phyloP scores from a whole-genome alignment of 2,113 vertebrate species.

The Cacatua alba region DNA sequence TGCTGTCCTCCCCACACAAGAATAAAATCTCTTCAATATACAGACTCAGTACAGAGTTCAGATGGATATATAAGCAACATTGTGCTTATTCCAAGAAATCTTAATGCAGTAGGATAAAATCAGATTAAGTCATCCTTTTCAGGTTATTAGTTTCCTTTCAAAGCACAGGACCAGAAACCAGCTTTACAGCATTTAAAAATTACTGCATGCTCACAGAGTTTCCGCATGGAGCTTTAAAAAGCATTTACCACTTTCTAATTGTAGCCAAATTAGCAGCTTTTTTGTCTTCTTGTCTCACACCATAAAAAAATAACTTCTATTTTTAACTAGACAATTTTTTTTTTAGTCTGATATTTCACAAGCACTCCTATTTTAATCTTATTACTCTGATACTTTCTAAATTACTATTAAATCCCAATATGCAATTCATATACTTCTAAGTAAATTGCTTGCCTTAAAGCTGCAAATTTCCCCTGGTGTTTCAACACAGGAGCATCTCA shows the following conservation, averaged over 20 bases:
- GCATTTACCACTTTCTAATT: not conserved
- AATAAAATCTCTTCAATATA: not conserved
- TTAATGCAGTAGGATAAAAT: not conserved
- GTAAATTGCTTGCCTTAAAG: constrained; percentile 69
- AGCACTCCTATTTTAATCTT: not conserved
- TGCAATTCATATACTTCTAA: constrained; percentile 54
- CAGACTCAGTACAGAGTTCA: not conserved
- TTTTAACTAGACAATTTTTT: constrained; percentile 37
- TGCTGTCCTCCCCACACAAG: not conserved
- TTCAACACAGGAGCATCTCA: constrained; percentile 44
- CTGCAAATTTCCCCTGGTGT: constrained; percentile 64
- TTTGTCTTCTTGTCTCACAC: not conserved
- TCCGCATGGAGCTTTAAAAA: not conserved
- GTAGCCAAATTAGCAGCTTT: not conserved
- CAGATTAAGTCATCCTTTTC: not conserved
- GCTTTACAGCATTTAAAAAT: not conserved
- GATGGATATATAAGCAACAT: not conserved
- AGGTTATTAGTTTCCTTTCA: not conserved
- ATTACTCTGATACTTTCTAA: constrained; percentile 21
- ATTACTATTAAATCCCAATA: constrained; percentile 49
- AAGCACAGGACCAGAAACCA: not conserved
- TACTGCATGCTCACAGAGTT: not conserved
- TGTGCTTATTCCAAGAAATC: not conserved
- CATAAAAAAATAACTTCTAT: not conserved
- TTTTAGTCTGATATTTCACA: constrained; percentile 10